Evolutionary conservation across 2,797 vertebrate genomes (phyloP).

Genomic region (Muraenolepis orangiensis): DNA sequence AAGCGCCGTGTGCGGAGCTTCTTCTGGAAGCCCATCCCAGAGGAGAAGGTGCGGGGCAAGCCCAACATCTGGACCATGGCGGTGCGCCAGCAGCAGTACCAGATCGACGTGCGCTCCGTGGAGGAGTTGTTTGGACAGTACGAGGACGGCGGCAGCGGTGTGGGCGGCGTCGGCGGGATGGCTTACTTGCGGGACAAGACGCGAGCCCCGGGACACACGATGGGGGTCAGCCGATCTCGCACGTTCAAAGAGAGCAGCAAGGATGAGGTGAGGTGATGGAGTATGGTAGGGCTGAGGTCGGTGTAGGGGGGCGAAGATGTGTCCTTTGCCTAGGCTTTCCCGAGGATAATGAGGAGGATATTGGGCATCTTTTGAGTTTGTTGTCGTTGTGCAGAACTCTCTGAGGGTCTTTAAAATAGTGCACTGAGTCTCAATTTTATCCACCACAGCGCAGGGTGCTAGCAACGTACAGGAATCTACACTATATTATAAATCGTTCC

Average conservation of each 20-base stretch:
- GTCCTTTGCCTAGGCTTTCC: not conserved
- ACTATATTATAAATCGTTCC: not conserved
- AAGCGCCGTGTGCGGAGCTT: slow-evolving; percentile 92
- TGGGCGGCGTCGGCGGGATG: slow-evolving; percentile 67
- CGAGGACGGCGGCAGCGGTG: slow-evolving; percentile 67
- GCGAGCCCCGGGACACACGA: slow-evolving; percentile 31
- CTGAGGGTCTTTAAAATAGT: not conserved
- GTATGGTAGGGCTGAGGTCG: not conserved
- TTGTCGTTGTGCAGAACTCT: not conserved
- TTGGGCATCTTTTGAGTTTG: not conserved
- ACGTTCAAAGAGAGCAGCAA: slow-evolving; percentile 85
- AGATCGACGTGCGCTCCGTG: slow-evolving; percentile 89
- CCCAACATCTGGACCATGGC: slow-evolving; percentile 96
- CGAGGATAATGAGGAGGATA: not conserved
- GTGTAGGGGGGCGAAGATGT: not conserved
- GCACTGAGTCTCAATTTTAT: not conserved
- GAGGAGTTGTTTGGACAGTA: slow-evolving; percentile 99
- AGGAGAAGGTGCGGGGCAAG: slow-evolving; percentile 93
- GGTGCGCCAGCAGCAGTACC: slow-evolving; percentile 86
- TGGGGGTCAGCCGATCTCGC: slow-evolving; percentile 66
- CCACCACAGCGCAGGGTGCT: not conserved
- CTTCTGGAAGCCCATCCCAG: slow-evolving; percentile 97
- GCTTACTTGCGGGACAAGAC: slow-evolving; percentile 6
- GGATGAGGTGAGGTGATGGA: slow-evolving; percentile 79
- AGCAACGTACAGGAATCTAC: not conserved